Base-by-base conservation (phyloP, 2,797 vertebrate species). In the Acanthiza pusilla region DNA sequence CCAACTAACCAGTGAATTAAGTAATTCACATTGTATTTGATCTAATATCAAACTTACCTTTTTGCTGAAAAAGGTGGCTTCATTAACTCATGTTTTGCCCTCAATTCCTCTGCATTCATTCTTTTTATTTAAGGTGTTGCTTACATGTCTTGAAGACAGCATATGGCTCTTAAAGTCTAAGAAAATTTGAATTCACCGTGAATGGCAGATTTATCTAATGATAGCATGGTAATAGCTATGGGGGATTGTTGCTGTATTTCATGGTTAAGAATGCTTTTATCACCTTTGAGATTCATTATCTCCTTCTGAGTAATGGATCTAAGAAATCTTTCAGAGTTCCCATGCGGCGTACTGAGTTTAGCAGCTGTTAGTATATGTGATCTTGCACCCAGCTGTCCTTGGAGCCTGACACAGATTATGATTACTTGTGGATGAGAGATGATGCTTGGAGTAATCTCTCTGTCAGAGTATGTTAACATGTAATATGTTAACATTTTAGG, bases 71-170 rank as follows among this genome's bases (percentile, higher is more conserved):
- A 66, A 78, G 16, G 7, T 84, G 70, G 27, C 72, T 89, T 89
- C 16, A 32, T 78, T 94, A 96, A 93, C 55, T 53, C 16, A 2
- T 79, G 18, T 67, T 78, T 83, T 95, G 38, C 67, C 22, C 27
- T 91, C 53, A 29, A 18, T 84, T 91, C 20, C 34, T 88, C 51
- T 92, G n/a, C 34, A 13, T 89, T 86, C 19, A 3, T 66, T 93
- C 7, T 75, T 18, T 88, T 87, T 62, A 10, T 79, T 91, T 89
- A 79, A 65, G 45, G 25, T 82, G 29, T 34, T 88, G 48, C 36
- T 91, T 72, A 34, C 2, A 3, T 32, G 47, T 72, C 36, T 65
- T 62, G 47, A 79, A 73, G 57, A 30, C 51, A 65, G 1, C 9
- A 7, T 67, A 5, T 77, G 65, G 18, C 45, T 61, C 22, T 48